Conservation (phyloP, 2,797 vertebrate species). For the Gymnoscopelus microlampas region DNA sequence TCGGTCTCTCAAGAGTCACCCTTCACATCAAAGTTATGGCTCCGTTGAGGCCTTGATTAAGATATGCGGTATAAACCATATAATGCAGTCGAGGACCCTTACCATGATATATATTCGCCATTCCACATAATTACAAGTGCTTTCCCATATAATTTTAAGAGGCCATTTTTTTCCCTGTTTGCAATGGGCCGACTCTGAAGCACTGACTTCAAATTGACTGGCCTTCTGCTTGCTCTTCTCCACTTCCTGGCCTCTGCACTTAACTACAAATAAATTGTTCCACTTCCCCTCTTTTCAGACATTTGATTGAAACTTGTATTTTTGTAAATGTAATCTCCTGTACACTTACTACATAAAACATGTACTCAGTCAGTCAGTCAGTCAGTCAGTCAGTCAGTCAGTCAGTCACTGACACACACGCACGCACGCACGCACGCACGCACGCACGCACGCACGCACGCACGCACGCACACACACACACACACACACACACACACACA, state of each 20-base stretch:
- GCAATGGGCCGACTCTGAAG: constrained; percentile 8
- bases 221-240: constrained; percentile 3
- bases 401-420: constrained; percentile 30
- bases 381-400: too few relatives aligned
- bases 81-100: constrained; percentile 16
- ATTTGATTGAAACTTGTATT: constrained; percentile 2
- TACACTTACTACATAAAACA: background rate
- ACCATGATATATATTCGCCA: constrained; percentile 19
- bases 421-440: too few relatives aligned
- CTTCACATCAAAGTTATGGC: constrained; percentile 26
- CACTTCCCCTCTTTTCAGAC: constrained; percentile 23
- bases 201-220: constrained; percentile 33
- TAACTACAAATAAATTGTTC: constrained; percentile 35
- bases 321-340: constrained; percentile 1
- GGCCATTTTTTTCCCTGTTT: background rate
- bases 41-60: constrained; percentile 8
- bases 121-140: constrained; percentile 39
- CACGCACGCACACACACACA: background rate
- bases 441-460: constrained; percentile 1
- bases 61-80: constrained; percentile 32
- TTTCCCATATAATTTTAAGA: constrained; percentile 33
- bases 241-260: constrained; percentile 14
- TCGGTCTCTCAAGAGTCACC: constrained; percentile 15
- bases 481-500: background rate
- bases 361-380: too few relatives aligned